Evolutionary conservation across 2,113 vertebrate genomes (phyloP).

Genomic region (Crypturellus undulatus): DNA sequence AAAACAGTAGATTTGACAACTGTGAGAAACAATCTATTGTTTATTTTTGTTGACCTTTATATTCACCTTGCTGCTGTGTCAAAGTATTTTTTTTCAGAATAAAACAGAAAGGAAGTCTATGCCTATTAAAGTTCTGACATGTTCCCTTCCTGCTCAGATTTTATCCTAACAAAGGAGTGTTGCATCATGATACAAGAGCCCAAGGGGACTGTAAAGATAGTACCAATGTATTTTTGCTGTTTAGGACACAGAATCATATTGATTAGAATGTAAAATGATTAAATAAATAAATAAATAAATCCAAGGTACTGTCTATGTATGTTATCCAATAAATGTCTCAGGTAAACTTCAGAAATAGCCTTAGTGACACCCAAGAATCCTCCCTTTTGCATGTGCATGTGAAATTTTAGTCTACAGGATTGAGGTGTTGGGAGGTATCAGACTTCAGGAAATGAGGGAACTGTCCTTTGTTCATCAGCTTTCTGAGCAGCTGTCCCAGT

Average conservation of each 20-base stretch:
- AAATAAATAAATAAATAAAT: neutral
- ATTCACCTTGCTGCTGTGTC: conserved; percentile 4
- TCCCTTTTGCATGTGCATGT: neutral
- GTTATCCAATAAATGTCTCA: neutral
- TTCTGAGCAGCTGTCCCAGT: neutral
- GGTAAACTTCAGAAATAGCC: neutral
- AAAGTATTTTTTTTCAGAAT: neutral
- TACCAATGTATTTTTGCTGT: neutral
- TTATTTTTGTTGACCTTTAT: conserved; percentile 18
- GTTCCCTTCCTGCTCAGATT: conserved; percentile 24
- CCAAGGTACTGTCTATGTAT: neutral
- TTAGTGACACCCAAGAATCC: neutral
- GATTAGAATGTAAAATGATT: neutral
- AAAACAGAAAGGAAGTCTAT: conserved; percentile 11
- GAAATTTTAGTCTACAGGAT: neutral
- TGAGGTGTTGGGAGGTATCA: neutral
- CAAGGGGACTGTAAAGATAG: neutral
- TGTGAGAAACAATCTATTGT: neutral
- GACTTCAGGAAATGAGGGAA: neutral
- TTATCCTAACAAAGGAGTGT: neutral
- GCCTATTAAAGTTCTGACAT: neutral
- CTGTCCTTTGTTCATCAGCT: neutral
- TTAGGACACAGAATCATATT: neutral
- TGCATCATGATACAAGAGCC: neutral
- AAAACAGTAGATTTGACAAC: neutral